These are phyloP conservation scores for Epirrhoe tristata DNA, from an alignment of 2,888 invertebrate genomes.

Conservation along the genomic window DNA sequence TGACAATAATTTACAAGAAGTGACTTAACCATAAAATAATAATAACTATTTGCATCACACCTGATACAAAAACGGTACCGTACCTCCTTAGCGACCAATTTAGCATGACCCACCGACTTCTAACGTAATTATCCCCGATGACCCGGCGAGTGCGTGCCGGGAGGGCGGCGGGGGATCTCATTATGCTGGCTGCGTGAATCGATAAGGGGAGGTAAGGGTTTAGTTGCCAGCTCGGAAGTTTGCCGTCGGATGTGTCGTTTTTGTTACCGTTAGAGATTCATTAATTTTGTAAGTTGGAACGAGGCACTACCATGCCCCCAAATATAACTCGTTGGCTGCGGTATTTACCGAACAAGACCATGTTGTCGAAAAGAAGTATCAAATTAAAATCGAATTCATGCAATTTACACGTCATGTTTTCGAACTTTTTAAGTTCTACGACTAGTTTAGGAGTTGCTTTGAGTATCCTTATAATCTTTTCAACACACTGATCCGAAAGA, in stretches of 20 bases:
- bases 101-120: conserved; percentile 24
- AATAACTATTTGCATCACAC: conserved; percentile 3
- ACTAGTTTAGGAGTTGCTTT: too few relatives aligned
- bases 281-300: too few relatives aligned
- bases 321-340: too few relatives aligned
- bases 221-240: conserved; percentile 16
- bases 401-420: too few relatives aligned
- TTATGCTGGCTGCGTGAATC: conserved; percentile 35
- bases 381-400: too few relatives aligned
- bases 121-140: conserved; percentile 19
- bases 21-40: conserved; percentile 1
- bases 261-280: neutral
- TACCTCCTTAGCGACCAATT: conserved; percentile 29
- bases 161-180: conserved; percentile 32
- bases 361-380: too few relatives aligned
- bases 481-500: too few relatives aligned
- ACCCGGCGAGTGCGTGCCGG: conserved; percentile 22
- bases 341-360: too few relatives aligned
- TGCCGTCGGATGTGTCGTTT: conserved; percentile 1
- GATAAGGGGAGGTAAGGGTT: conserved; percentile 30
- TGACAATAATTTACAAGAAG: neutral
- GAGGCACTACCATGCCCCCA: too few relatives aligned
- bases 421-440: too few relatives aligned
- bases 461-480: too few relatives aligned
- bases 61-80: conserved; percentile 32